Evolutionary conservation across 2,113 vertebrate genomes (phyloP).

Genomic region (Heliornis fulica): DNA sequence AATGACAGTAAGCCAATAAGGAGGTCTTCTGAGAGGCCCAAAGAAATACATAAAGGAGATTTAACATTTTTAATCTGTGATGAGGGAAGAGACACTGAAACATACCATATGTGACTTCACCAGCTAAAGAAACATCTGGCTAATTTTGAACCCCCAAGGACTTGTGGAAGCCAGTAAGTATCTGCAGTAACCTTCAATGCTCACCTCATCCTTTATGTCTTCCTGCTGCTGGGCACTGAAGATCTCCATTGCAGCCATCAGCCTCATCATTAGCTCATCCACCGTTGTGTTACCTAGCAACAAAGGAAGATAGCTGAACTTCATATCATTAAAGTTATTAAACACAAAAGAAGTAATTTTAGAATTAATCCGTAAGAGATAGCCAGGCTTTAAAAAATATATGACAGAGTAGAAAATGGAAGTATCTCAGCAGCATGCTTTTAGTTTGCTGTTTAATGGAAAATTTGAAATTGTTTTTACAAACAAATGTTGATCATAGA

Average conservation of each 20-base stretch:
- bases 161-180: background rate
- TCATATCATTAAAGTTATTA: slow-evolving; percentile 55
- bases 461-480: background rate
- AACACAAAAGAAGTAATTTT: slow-evolving; percentile 52
- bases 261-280: slow-evolving; percentile 99
- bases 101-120: background rate
- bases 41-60: background rate
- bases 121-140: background rate
- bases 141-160: background rate
- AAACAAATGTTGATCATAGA: background rate
- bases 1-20: background rate
- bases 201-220: slow-evolving; percentile 98
- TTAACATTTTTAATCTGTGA: background rate
- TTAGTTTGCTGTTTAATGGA: slow-evolving; percentile 6
- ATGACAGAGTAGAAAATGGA: slow-evolving; percentile 7
- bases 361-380: slow-evolving; percentile 62
- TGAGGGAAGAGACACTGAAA: background rate
- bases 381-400: background rate
- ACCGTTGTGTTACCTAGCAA: slow-evolving; percentile 96
- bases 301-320: slow-evolving; percentile 53
- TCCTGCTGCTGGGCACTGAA: slow-evolving; percentile 98
- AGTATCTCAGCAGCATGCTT: slow-evolving; percentile 42
- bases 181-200: slow-evolving; percentile 26
- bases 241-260: slow-evolving; percentile 99
- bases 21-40: background rate